Evolutionary conservation across 2,113 vertebrate species (phyloP).

Genomic region (Reinhardtius hippoglossoides): DNA sequence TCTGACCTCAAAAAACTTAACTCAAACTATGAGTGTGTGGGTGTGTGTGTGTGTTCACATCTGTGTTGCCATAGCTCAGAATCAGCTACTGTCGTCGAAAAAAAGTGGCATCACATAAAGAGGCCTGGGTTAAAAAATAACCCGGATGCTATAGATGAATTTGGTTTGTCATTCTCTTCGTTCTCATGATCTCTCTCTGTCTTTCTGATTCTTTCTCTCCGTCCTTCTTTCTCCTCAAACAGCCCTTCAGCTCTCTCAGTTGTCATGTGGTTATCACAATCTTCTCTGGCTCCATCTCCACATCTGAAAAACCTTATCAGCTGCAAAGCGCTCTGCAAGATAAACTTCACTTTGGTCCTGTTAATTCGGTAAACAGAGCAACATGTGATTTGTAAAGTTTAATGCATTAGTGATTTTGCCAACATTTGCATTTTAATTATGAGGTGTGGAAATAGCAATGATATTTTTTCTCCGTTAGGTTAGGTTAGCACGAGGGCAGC

Average conservation of each 20-base stretch:
- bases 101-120: slow-evolving; percentile 4
- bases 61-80: slow-evolving; percentile 65
- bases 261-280: neutral
- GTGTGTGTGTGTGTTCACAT: too few relatives aligned
- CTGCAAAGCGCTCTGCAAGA: slow-evolving; percentile 2
- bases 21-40: neutral
- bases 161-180: neutral
- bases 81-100: slow-evolving; percentile 42
- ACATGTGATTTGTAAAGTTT: neutral
- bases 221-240: neutral
- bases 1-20: neutral
- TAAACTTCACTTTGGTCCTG: slow-evolving; percentile 7
- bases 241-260: neutral
- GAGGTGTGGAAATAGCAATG: too few relatives aligned
- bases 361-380: neutral
- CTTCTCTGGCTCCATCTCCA: neutral
- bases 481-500: neutral
- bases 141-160: neutral
- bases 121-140: slow-evolving; percentile 48
- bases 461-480: too few relatives aligned
- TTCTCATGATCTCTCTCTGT: neutral
- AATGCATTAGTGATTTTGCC: neutral
- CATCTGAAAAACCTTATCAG: slow-evolving; percentile 1
- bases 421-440: neutral
- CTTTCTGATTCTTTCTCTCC: neutral